Percentiles rank a stretch among this genome's conserved stretches.
Conservation (phyloP, 2,888 invertebrate species). For the Drosophila falleni region DNA sequence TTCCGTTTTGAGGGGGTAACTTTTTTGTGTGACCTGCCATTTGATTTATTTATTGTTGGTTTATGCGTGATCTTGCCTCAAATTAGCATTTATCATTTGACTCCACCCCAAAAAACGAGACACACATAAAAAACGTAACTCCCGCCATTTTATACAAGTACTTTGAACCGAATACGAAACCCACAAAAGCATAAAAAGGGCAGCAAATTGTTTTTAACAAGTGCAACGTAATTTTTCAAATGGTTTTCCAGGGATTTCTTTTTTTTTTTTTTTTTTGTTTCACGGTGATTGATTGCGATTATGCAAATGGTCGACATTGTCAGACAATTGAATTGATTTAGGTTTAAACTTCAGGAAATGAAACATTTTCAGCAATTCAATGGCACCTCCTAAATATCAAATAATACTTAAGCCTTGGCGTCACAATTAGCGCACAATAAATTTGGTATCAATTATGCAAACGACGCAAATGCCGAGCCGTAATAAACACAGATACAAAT, state of each 20-base stretch:
- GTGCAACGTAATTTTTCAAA: slow-evolving; percentile 82
- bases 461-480: slow-evolving; percentile 32
- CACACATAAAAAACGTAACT: slow-evolving; percentile 15
- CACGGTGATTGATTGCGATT: slow-evolving; percentile 81
- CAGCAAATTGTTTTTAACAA: slow-evolving; percentile 74
- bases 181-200: slow-evolving; percentile 39
- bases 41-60: slow-evolving; percentile 83
- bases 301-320: slow-evolving; percentile 64
- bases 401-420: slow-evolving; percentile 37
- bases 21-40: slow-evolving; percentile 78
- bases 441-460: slow-evolving; percentile 66
- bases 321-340: neutral
- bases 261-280: neutral
- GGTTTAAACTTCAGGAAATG: neutral
- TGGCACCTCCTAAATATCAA: slow-evolving; percentile 57
- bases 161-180: slow-evolving; percentile 7
- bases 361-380: slow-evolving; percentile 19
- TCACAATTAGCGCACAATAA: slow-evolving; percentile 76
- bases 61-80: slow-evolving; percentile 82
- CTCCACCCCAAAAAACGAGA: slow-evolving; percentile 12
- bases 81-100: slow-evolving; percentile 82
- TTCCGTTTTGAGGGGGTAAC: slow-evolving; percentile 35
- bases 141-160: slow-evolving; percentile 40
- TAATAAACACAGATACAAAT: slow-evolving; percentile 16
- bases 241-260: slow-evolving; percentile 32